Evolutionary conservation across 2,888 invertebrate species (phyloP), one percentile per base, ranked within the genome.

Genomic region (Nomada flava): DNA sequence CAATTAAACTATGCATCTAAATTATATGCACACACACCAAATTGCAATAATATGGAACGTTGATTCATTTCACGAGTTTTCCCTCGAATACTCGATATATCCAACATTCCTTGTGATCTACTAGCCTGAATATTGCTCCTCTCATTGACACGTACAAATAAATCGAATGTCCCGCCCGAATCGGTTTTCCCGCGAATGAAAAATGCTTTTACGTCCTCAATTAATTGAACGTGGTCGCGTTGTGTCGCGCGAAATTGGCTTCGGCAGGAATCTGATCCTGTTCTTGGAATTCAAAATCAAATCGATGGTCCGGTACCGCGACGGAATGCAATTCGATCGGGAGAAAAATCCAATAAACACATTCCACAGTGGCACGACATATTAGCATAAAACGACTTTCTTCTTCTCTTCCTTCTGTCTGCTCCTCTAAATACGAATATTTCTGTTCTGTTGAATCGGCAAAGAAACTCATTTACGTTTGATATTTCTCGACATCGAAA

Each of bases 271-370:
- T 88, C 76, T 69, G 79, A 57, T 23, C 23, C 76, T 76, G 76
- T 83, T 76, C 73, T 74, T 47, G 89, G 90, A 86, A 91, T 91
- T 90, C 85, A 89, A 90, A 91, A 91, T 91, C 88, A 90, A 91
- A 91, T 88, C 88, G 86, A 90, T 85, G 83, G 84, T 83, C 85
- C 81, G 79, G 85, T 86, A 86, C 82, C 83, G 84, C 86, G 62
- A 83, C 74, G 90, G 92, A 93, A 93, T 93, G 92, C 90, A 92
- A 93, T 92, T 92, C 90, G 89, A 91, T 91, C 90, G 87, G 67
- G 83, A 74, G 83, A 91, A 90, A 92, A 92, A 92, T 92, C 91
- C 92, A 93, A 93, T 92, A 92, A 91, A 91, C 90, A 89, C 91
- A 92, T 93, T 92, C 92, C 91, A 88, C 76, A 64, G 83, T 87